phyloP scores from a whole-genome alignment of 2,113 vertebrate species.

The Actenoides hombroni region DNA sequence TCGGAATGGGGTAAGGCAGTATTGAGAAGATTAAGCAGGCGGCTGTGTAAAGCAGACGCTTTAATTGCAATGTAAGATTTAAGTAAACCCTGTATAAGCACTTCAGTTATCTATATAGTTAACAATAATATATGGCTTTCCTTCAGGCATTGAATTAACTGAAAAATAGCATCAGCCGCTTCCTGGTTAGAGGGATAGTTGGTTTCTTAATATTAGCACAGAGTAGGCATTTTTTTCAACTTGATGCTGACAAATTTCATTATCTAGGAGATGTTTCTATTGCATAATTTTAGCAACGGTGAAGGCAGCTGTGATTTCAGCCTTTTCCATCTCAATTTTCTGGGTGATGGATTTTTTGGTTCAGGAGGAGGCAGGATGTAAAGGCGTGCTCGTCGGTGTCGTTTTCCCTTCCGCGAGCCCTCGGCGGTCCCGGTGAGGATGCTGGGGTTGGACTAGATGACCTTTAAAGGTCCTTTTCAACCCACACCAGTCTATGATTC shows the following conservation, averaged over 20 bases:
- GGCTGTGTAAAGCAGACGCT: neutral
- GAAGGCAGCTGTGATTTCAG: neutral
- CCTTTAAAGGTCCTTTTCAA: neutral
- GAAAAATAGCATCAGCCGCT: neutral
- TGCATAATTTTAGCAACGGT: neutral
- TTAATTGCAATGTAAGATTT: neutral
- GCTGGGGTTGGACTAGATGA: neutral
- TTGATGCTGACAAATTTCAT: conserved; percentile 18
- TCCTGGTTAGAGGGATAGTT: neutral
- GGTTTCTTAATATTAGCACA: neutral
- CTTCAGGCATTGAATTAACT: conserved; percentile 1
- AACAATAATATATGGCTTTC: neutral
- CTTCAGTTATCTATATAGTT: neutral
- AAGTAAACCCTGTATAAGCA: neutral
- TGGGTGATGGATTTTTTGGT: neutral
- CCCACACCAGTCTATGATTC: neutral
- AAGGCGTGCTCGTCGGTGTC: neutral
- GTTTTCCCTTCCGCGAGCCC: neutral
- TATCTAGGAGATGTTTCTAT: conserved; percentile 2
- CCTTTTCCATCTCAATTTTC: conserved; percentile 10
- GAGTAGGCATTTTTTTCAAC: neutral
- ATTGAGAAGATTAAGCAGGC: neutral
- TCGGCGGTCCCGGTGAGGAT: fast-evolving
- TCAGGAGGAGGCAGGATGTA: neutral
- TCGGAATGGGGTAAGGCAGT: neutral